Evolutionary conservation across 2,113 vertebrate genomes (phyloP).

Genomic region (Rattus rattus): DNA sequence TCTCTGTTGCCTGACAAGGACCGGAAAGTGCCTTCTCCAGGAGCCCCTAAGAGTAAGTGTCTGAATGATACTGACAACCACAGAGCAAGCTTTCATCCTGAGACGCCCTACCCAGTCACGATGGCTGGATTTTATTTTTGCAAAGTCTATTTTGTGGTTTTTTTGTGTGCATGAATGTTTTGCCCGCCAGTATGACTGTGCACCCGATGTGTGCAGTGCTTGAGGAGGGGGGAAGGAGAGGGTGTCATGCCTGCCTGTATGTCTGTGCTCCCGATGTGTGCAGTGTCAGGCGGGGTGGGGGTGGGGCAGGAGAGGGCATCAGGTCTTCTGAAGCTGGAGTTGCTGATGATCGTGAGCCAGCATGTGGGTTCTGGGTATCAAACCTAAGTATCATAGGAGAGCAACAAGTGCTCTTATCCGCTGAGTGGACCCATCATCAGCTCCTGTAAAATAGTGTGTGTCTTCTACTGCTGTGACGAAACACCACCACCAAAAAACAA

Average conservation of each 20-base stretch:
- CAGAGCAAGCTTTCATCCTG: neutral
- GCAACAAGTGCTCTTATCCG: neutral
- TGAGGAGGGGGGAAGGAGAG: neutral
- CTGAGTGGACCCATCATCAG: neutral
- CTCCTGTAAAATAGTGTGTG: neutral
- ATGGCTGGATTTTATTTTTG: neutral
- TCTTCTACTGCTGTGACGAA: neutral
- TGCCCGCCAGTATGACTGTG: neutral
- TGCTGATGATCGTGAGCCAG: neutral
- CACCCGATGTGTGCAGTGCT: neutral
- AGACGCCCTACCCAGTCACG: neutral
- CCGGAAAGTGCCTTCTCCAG: neutral
- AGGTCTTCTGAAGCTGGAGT: neutral
- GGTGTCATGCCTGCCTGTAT: neutral
- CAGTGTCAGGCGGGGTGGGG: neutral
- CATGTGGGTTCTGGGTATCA: neutral
- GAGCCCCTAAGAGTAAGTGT: neutral
- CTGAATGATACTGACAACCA: neutral
- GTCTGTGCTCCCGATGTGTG: neutral
- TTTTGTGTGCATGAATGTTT: too few species aligned
- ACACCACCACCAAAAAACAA: neutral
- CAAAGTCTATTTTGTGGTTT: neutral
- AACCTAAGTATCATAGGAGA: neutral
- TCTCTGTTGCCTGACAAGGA: neutral
- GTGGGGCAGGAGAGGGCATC: neutral